Evolutionary conservation across 2,797 vertebrate genomes (phyloP).

Genomic region (Sebastes hubbsi): DNA sequence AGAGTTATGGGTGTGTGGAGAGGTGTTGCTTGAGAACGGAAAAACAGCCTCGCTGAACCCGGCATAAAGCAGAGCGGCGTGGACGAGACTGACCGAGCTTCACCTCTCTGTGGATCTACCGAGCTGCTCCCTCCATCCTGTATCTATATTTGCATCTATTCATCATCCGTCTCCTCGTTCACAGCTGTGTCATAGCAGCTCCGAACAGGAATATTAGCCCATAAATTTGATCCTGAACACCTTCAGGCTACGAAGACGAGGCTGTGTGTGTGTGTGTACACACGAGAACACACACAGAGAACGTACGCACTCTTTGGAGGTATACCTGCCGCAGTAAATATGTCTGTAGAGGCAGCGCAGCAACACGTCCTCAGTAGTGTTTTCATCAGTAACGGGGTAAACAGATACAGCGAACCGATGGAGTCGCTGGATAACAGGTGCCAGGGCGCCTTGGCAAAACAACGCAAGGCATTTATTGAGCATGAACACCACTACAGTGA

Average conservation of each 20-base stretch:
- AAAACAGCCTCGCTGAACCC: slow-evolving; percentile 73
- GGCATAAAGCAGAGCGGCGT: slow-evolving; percentile 30
- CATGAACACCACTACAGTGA: slow-evolving; percentile 40
- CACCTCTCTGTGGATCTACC: slow-evolving; percentile 1
- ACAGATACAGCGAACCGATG: slow-evolving; percentile 42
- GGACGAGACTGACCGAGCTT: slow-evolving; percentile 23
- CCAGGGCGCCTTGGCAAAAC: slow-evolving; percentile 48
- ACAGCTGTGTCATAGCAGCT: slow-evolving; percentile 2
- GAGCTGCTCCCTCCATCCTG: slow-evolving; percentile 18
- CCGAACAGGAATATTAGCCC: slow-evolving; percentile 22
- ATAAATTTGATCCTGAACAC: slow-evolving; percentile 43
- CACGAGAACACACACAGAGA: slow-evolving; percentile 21
- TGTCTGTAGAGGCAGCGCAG: slow-evolving; percentile 39
- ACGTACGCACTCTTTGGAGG: slow-evolving; percentile 37
- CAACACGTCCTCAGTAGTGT: slow-evolving; percentile 44
- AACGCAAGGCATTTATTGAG: slow-evolving; percentile 58
- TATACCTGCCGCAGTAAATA: slow-evolving; percentile 52
- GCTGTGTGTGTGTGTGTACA: neutral
- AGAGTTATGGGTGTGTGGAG: slow-evolving; percentile 72
- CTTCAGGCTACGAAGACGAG: slow-evolving; percentile 4
- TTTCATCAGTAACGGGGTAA: slow-evolving; percentile 65
- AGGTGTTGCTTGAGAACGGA: slow-evolving; percentile 78
- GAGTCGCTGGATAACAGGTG: slow-evolving; percentile 28
- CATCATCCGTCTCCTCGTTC: slow-evolving; percentile 21
- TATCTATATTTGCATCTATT: slow-evolving; percentile 17